Base-by-base conservation (phyloP, 2,888 invertebrate genomes). In the Tachina grossa region DNA sequence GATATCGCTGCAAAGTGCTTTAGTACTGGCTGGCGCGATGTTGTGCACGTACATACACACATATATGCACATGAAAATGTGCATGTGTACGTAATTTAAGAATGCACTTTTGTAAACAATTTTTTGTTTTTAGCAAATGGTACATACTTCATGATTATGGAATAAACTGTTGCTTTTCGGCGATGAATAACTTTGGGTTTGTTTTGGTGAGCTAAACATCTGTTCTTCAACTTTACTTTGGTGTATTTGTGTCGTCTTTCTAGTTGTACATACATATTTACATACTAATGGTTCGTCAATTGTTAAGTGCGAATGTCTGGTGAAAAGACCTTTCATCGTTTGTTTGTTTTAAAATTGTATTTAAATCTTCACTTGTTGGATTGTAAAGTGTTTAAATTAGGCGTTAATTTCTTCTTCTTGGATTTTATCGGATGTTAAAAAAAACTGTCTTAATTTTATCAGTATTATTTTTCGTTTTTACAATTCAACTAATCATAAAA, bases 151-250 rank as follows among this genome's bases (percentile, higher is more conserved):
- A 65, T 22, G 6, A 14, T 49, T 57, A 57, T 57, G 49, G 11
- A 72, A 65, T 57, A 71, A 80, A 80, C 72, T 72, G 72, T 72
- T 80, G 79, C 78, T 63, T 69, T 75, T 55, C 45, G 16, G 8
- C 31, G 43, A 8, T 31, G 22, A 14, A 22, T 31, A 5, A n/a
- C 11, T 22, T 78, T 78, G 11, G 49, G 43, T 53, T 65, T 55
- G 43, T 47, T 71, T 31, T 49, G 71, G 14, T 63, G 47, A 41
- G 57, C 31, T 55, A 55, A 72, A 65, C 47, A 80, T 47, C n/a
- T 53, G 47, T 71, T 49, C 43, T 61, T 49, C 11, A 13, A 10
- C 31, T 4, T 55, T 71, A 55, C 22, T 43, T 61, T 53, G 51
- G 14, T 51, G 61, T 61, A 22, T 79, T 45, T 51, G 43, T 51